These are phyloP conservation scores for Microctonus brassicae DNA, from an alignment of 2,888 invertebrate species.

Conservation along the genomic window DNA sequence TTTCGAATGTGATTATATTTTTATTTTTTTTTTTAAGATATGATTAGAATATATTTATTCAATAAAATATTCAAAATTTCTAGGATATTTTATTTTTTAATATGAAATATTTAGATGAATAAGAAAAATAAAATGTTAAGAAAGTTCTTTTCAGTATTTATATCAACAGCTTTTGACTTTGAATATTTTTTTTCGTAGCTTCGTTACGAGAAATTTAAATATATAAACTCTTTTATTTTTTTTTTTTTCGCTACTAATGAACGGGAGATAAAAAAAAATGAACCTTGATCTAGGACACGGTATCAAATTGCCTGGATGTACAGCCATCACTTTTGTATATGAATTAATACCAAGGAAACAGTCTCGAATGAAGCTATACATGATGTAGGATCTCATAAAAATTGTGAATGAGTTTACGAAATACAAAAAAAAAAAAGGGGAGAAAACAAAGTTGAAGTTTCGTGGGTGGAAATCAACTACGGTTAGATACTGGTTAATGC, in stretches of 20 bases:
- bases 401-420: slow-evolving; percentile 31
- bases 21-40: background rate
- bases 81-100: background rate
- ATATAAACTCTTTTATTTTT: background rate
- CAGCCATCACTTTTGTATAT: slow-evolving; percentile 22
- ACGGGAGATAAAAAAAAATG: slow-evolving; percentile 1
- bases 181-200: background rate
- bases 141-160: background rate
- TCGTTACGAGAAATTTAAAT: slow-evolving; percentile 27
- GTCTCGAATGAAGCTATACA: slow-evolving; percentile 1
- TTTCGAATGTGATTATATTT: background rate
- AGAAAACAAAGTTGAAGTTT: background rate
- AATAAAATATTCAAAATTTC: background rate
- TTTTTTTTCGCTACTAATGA: background rate
- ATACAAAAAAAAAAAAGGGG: slow-evolving; percentile 11
- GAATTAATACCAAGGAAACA: slow-evolving; percentile 30
- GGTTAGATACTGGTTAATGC: background rate
- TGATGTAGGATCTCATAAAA: slow-evolving; percentile 31
- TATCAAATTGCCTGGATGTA: slow-evolving; percentile 13
- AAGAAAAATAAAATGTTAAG: background rate
- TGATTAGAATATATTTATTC: background rate
- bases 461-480: background rate
- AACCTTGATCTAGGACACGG: too few relatives aligned
- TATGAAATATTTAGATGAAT: too few relatives aligned
- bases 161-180: too few relatives aligned